Percentiles rank a stretch among this genome's conserved stretches.
phyloP scores from a whole-genome alignment of 2,113 vertebrate species.

The Petromus typicus region DNA sequence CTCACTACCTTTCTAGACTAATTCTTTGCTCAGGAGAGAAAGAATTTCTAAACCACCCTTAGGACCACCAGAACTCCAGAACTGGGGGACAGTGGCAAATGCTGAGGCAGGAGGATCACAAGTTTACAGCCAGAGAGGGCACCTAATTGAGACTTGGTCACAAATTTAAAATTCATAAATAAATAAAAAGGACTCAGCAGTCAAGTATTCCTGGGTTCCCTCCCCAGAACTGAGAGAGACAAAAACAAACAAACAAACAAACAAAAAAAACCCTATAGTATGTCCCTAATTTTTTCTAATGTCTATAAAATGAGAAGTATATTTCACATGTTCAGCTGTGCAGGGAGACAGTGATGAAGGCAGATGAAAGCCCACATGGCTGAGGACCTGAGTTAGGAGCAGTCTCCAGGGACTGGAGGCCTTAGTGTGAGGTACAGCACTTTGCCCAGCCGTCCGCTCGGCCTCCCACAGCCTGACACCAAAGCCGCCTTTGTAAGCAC shows the following conservation, averaged over 20 bases:
- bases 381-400: not conserved
- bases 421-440: not conserved
- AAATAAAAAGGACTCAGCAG: not conserved
- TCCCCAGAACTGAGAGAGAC: not conserved
- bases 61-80: not conserved
- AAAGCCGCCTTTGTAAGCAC: not conserved
- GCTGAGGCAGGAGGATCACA: not conserved
- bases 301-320: not conserved
- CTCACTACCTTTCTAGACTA: not conserved
- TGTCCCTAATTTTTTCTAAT: not conserved
- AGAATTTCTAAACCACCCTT: not conserved
- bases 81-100: not conserved
- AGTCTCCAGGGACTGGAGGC: not conserved
- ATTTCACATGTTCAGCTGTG: not conserved
- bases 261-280: not conserved
- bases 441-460: not conserved
- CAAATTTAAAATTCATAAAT: not conserved
- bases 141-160: not conserved
- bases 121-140: not conserved
- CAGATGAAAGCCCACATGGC: not conserved
- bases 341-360: not conserved
- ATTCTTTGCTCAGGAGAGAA: too few relatives aligned
- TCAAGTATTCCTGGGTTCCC: not conserved
- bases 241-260: too few relatives aligned
- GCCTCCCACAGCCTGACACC: not conserved